phyloP scores from a whole-genome alignment of 2,797 vertebrate genomes.

The Neopelma chrysocephalum region DNA sequence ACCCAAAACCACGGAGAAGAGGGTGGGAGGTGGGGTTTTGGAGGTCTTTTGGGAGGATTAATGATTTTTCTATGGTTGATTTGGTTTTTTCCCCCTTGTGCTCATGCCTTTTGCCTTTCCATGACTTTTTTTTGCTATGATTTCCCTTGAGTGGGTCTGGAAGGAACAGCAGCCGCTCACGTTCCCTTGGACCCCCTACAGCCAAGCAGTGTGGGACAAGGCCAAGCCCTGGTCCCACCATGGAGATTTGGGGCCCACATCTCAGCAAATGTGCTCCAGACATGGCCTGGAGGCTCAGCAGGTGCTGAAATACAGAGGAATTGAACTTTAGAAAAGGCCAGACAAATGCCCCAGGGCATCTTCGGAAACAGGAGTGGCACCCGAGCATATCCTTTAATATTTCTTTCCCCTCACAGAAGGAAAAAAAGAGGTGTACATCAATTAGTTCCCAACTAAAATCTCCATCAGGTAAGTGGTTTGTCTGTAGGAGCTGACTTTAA shows the following conservation, averaged over 20 bases:
- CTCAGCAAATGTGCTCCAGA: neutral
- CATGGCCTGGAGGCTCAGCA: neutral
- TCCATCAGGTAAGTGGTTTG: accelerated
- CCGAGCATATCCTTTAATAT: neutral
- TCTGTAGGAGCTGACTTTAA: neutral
- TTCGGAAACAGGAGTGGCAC: neutral
- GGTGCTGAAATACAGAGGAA: neutral
- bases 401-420: too few relatives aligned
- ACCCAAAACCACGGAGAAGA: neutral
- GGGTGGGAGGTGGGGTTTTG: accelerated
- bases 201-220: neutral
- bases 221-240: neutral
- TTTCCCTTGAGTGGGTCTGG: neutral
- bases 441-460: neutral
- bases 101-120: neutral
- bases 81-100: neutral
- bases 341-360: accelerated
- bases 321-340: neutral
- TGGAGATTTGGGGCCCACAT: neutral
- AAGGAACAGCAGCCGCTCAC: neutral
- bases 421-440: neutral
- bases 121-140: accelerated
- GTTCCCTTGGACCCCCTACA: neutral
- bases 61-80: neutral
- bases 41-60: neutral